Conservation (phyloP, 2,797 vertebrate species). For the Micropoecilia bifurca region DNA sequence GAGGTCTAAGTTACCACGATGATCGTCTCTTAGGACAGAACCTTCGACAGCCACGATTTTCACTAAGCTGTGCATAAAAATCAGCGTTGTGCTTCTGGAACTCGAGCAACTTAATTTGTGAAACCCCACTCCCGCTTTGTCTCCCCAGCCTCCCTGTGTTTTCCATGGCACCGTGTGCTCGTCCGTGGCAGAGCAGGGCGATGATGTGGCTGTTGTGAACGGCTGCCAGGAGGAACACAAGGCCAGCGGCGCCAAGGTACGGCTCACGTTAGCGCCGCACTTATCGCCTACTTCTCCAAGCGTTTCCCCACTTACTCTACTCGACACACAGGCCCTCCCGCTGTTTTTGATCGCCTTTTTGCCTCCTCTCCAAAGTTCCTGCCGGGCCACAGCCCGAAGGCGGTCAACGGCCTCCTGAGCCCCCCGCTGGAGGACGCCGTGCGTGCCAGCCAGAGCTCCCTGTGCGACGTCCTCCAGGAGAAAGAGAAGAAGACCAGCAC, state of each 20-base stretch:
- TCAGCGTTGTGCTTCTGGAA: not conserved
- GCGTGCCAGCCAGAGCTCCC: constrained; percentile 91
- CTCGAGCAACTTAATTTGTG: constrained; percentile 14
- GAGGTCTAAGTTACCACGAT: not conserved
- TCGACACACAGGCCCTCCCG: not conserved
- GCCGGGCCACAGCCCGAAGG: constrained; percentile 84
- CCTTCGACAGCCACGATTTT: not conserved
- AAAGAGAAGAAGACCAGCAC: constrained; percentile 88
- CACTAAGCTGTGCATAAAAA: not conserved
- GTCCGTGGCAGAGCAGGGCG: constrained; percentile 73
- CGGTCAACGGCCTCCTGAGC: constrained; percentile 91
- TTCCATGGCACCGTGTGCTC: constrained; percentile 81
- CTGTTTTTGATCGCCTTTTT: not conserved
- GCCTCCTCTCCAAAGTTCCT: constrained; percentile 67
- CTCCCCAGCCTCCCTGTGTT: constrained; percentile 81
- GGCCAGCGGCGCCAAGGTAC: constrained; percentile 65
- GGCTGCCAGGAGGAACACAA: constrained; percentile 85
- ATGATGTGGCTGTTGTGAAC: constrained; percentile 84
- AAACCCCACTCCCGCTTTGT: not conserved
- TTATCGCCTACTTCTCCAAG: constrained; percentile 11
- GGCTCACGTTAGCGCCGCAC: constrained; percentile 3
- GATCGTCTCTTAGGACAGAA: not conserved
- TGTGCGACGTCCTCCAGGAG: constrained; percentile 94
- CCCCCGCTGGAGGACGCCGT: constrained; percentile 89
- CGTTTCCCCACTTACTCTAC: constrained; percentile 10